Conservation (phyloP, 2,113 vertebrate genomes). For the Gasterosteus nipponicus region DNA sequence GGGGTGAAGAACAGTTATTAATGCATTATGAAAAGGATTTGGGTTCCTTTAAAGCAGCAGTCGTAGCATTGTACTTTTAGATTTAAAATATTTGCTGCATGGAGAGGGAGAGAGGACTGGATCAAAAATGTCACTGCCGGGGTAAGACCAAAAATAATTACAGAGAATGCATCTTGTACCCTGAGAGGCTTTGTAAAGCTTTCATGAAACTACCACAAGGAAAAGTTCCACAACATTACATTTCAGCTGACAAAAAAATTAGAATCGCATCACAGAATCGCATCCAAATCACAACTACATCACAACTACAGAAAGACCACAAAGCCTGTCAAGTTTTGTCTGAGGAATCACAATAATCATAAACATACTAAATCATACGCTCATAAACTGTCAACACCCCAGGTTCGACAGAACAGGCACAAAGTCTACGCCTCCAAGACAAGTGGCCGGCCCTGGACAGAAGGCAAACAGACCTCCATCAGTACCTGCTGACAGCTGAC, state of each 20-base stretch:
- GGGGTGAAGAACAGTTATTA: conserved; percentile 56
- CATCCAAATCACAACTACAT: conserved; percentile 27
- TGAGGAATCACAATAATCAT: conserved; percentile 34
- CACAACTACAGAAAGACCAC: conserved; percentile 14
- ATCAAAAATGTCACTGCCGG: conserved; percentile 68
- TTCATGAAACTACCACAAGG: conserved; percentile 49
- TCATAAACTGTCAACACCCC: conserved; percentile 29
- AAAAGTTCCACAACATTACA: conserved; percentile 45
- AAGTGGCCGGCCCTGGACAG: neutral
- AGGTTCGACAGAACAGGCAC: conserved; percentile 24
- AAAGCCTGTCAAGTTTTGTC: conserved; percentile 17
- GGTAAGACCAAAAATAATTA: conserved; percentile 66
- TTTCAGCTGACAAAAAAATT: conserved; percentile 24
- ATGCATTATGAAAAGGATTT: conserved; percentile 71
- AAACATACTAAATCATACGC: conserved; percentile 25
- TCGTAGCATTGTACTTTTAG: conserved; percentile 52
- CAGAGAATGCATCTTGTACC: conserved; percentile 55
- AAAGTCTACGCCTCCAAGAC: conserved; percentile 32
- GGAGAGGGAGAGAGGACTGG: conserved; percentile 56
- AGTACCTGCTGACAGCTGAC: conserved; percentile 58
- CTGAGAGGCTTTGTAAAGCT: conserved; percentile 63
- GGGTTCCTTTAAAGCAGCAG: conserved; percentile 54
- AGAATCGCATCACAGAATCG: conserved; percentile 21
- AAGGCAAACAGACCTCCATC: conserved; percentile 43
- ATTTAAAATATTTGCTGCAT: conserved; percentile 69